Base-by-base conservation (phyloP, 2,113 vertebrate genomes). In the Pyxicephalus adspersus region DNA sequence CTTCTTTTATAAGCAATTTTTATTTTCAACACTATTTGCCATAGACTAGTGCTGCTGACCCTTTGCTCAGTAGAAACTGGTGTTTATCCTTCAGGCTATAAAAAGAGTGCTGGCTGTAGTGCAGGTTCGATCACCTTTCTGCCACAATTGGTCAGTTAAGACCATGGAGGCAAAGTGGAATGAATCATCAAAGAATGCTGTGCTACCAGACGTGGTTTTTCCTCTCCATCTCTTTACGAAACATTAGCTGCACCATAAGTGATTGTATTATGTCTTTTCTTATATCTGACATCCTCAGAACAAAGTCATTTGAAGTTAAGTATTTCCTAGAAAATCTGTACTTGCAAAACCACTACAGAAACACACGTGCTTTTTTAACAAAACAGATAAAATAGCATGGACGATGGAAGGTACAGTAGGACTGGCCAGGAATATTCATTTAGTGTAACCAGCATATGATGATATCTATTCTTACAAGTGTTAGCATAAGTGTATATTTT, bases 111-210 rank as follows among this genome's bases (percentile, higher is more conserved):
- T 81, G 70, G 68, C 51, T 81, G 79, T 34, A 51, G n/a, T 65
- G 50, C 79, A 65, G 61, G 79, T 81, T 65, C 25, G 26, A 64
- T 26, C 45, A 72, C 38, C 74, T 57, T 50, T 55, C 67, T 64
- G 68, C 28, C 23, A 73, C 28, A 65, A 38, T 54, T 18, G 60
- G 60, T 23, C 60, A 74, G 28, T 81, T 57, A 65, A 38, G 50
- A 74, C 38, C 25, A 74, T 81, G 26, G 50, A 54, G 50, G 70
- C 45, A 45, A 72, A 51, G 16, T 57, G 57, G 77, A 11, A 70
- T 63, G 38, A 60, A 71, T 80, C 20, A 80, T 52, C 34, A 81
- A 81, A 74, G 70, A 74, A 81, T 81, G 70, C 22, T 74, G 79
- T 74, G 70, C 50, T 74, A 81, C 79, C 63, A 74, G 70, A 72